phyloP scores from a whole-genome alignment of 2,797 vertebrate genomes.

The Ispidina lecontei region DNA sequence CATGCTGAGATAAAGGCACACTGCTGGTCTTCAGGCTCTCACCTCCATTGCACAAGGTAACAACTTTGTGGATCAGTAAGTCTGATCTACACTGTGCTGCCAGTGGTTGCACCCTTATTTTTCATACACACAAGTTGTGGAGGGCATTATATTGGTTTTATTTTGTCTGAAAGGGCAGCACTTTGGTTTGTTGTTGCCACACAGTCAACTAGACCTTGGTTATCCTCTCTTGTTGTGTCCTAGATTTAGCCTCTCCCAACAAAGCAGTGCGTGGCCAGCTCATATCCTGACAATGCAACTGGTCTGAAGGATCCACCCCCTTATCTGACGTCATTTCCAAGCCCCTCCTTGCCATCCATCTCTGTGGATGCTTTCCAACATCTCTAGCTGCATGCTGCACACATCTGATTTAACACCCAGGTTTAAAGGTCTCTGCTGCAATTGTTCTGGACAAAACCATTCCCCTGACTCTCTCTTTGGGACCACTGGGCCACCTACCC shows the following conservation, averaged over 20 bases:
- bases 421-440: not conserved
- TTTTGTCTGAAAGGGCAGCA: not conserved
- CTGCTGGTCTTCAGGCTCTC: not conserved
- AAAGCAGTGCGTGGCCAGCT: not conserved
- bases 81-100: not conserved
- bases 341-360: not conserved
- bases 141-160: not conserved
- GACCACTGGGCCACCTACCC: not conserved
- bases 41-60: not conserved
- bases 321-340: not conserved
- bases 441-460: not conserved
- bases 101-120: not conserved
- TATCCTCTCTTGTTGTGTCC: not conserved
- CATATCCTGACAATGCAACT: not conserved
- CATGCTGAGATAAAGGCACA: not conserved
- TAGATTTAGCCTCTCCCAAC: not conserved
- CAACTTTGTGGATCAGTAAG: not conserved
- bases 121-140: not conserved
- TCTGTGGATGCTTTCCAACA: not conserved
- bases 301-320: not conserved
- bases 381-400: not conserved
- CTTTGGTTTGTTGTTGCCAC: not conserved
- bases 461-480: not conserved
- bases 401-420: not conserved
- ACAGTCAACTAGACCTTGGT: not conserved